These are phyloP conservation scores for Rhagonycha lutea DNA, from an alignment of 2,888 invertebrate genomes.

Conservation along the genomic window DNA sequence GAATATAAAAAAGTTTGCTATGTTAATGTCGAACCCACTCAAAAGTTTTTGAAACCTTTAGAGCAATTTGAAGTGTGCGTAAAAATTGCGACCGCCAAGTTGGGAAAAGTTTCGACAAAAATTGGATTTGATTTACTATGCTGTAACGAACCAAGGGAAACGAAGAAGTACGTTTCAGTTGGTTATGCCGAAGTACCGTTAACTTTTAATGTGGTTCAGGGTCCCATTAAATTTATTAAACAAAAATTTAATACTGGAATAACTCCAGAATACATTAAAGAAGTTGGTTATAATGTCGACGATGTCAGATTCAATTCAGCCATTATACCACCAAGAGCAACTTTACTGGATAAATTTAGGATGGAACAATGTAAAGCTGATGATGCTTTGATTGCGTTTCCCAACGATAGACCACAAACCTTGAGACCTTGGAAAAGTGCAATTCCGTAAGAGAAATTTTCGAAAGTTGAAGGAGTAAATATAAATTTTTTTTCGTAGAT, in stretches of 20 bases:
- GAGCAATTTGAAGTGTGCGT: slow-evolving; percentile 45
- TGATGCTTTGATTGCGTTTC: slow-evolving; percentile 48
- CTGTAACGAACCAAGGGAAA: slow-evolving; percentile 24
- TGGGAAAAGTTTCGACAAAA: slow-evolving; percentile 35
- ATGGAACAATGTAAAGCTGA: slow-evolving; percentile 32
- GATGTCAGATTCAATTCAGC: slow-evolving; percentile 42
- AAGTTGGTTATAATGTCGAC: slow-evolving; percentile 48
- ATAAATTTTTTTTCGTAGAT: slow-evolving; percentile 31
- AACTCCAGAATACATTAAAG: slow-evolving; percentile 45
- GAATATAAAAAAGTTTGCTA: slow-evolving; percentile 53
- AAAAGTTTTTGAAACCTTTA: slow-evolving; percentile 52
- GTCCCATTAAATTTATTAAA: slow-evolving; percentile 18
- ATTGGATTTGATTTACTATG: slow-evolving; percentile 41
- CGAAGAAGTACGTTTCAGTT: slow-evolving; percentile 25
- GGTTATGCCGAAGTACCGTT: slow-evolving; percentile 31
- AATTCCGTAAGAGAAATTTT: slow-evolving; percentile 15
- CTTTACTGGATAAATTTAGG: slow-evolving; percentile 35
- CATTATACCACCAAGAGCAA: slow-evolving; percentile 39
- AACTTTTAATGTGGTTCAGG: slow-evolving; percentile 18
- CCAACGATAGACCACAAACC: slow-evolving; percentile 47
- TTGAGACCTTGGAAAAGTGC: slow-evolving; percentile 44
- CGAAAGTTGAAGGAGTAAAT: not conserved
- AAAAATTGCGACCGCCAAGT: slow-evolving; percentile 36
- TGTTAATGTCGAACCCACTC: slow-evolving; percentile 54
- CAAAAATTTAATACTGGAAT: slow-evolving; percentile 47